These are phyloP conservation scores for Lasioglossum villosulum DNA, from an alignment of 2,888 invertebrate genomes.

Conservation along the genomic window DNA sequence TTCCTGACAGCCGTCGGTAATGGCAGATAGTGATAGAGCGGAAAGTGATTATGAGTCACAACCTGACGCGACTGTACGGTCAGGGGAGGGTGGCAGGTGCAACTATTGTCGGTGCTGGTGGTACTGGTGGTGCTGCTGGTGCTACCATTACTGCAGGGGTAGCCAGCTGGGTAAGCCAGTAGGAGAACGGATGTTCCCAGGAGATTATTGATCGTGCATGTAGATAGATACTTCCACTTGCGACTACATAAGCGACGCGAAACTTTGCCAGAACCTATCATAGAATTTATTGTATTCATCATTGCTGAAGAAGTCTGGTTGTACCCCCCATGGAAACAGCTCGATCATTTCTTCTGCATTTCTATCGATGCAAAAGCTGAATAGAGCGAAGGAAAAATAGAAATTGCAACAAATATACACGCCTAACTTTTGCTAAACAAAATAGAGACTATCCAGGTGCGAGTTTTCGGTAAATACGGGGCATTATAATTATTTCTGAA, in stretches of 20 bases:
- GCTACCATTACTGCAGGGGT: conserved; percentile 56
- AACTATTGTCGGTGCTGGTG: conserved; percentile 66
- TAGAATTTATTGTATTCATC: conserved; percentile 6
- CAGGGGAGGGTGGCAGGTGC: conserved; percentile 71
- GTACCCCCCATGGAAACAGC: background rate
- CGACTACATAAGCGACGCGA: conserved; percentile 57
- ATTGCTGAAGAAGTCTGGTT: background rate
- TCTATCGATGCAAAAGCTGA: background rate
- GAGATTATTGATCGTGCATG: conserved; percentile 82
- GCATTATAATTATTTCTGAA: background rate
- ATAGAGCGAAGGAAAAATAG: no score
- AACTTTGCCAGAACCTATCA: conserved; percentile 35
- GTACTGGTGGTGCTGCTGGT: conserved; percentile 70
- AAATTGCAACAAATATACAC: background rate
- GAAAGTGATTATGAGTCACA: conserved; percentile 69
- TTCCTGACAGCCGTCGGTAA: conserved; percentile 13
- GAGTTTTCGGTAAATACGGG: background rate
- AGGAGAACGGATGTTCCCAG: conserved; percentile 82
- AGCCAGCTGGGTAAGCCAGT: conserved; percentile 59
- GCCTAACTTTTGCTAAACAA: background rate
- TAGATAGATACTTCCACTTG: conserved; percentile 77
- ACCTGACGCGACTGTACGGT: conserved; percentile 52
- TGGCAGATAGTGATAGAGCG: conserved; percentile 30
- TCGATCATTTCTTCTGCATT: background rate
- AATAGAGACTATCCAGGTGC: background rate